Evolutionary conservation across 2,797 vertebrate genomes (phyloP).

Genomic region (Melanogrammus aeglefinus): DNA sequence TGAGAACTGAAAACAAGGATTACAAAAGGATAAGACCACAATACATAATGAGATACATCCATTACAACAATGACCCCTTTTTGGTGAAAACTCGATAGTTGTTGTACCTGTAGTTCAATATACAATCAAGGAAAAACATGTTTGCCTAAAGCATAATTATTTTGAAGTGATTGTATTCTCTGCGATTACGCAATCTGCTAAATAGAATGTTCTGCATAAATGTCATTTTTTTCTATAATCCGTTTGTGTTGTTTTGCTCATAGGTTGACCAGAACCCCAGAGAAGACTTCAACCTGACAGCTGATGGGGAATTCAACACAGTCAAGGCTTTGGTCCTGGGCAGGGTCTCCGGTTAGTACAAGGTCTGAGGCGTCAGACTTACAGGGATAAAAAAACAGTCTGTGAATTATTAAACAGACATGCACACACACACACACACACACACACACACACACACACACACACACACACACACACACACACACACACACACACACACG

Average conservation of each 20-base stretch:
- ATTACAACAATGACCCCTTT: neutral
- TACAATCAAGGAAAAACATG: neutral
- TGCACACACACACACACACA: neutral
- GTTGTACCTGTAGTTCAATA: neutral
- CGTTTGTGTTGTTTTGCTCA: neutral
- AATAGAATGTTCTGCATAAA: neutral
- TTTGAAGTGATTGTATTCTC: neutral
- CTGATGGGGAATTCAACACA: slow-evolving; percentile 84
- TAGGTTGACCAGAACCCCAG: slow-evolving; percentile 81
- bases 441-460: neutral
- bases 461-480: neutral
- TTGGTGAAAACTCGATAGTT: too few relatives aligned
- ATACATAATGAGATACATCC: neutral
- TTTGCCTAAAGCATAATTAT: neutral
- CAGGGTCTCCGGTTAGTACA: slow-evolving; percentile 81
- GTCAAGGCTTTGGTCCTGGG: slow-evolving; percentile 84
- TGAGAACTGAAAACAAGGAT: neutral
- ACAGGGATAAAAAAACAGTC: neutral
- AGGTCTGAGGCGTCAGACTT: neutral
- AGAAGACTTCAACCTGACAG: slow-evolving; percentile 82
- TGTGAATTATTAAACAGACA: neutral
- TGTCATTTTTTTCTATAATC: neutral
- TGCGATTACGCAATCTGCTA: neutral
- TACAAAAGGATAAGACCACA: neutral
- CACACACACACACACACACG: neutral